A percentile compares a stretch with the other conserved stretches of the same genome.
Conservation (phyloP, 2,888 invertebrate species). For the Clusia tigrina region DNA sequence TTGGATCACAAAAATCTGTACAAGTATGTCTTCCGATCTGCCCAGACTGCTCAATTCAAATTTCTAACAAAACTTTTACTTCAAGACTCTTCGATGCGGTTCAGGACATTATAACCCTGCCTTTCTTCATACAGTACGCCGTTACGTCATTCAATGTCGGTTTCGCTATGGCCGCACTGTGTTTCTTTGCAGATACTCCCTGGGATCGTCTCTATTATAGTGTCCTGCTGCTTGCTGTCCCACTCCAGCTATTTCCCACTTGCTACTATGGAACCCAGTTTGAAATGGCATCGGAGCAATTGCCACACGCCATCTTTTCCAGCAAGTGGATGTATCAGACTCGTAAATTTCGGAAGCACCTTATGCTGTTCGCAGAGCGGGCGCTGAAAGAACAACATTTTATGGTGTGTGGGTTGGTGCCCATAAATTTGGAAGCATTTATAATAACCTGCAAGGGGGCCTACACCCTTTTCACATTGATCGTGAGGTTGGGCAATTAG, state of each 20-base stretch:
- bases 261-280: conserved; percentile 51
- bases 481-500: conserved; percentile 41
- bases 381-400: conserved; percentile 39
- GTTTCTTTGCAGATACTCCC: conserved; percentile 42
- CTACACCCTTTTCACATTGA: conserved; percentile 49
- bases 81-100: conserved; percentile 33
- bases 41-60: too few relatives aligned
- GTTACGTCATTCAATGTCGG: conserved; percentile 47
- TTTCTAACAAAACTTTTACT: too few relatives aligned
- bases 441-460: conserved; percentile 43
- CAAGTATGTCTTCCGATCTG: too few relatives aligned
- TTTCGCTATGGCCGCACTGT: conserved; percentile 36
- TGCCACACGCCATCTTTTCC: conserved; percentile 46
- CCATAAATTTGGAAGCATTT: conserved; percentile 48
- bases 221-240: conserved; percentile 35
- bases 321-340: conserved; percentile 47
- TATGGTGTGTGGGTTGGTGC: conserved; percentile 48
- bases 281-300: conserved; percentile 37
- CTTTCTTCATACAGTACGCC: conserved; percentile 48
- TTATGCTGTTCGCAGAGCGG: conserved; percentile 49
- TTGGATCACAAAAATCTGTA: conserved; percentile 45
- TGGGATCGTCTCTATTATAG: conserved; percentile 40
- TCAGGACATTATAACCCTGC: conserved; percentile 46
- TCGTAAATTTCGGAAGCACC: conserved; percentile 41
- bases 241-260: conserved; percentile 47